Conservation (phyloP, 2,888 invertebrate genomes). For the Napeogenes sylphis region DNA sequence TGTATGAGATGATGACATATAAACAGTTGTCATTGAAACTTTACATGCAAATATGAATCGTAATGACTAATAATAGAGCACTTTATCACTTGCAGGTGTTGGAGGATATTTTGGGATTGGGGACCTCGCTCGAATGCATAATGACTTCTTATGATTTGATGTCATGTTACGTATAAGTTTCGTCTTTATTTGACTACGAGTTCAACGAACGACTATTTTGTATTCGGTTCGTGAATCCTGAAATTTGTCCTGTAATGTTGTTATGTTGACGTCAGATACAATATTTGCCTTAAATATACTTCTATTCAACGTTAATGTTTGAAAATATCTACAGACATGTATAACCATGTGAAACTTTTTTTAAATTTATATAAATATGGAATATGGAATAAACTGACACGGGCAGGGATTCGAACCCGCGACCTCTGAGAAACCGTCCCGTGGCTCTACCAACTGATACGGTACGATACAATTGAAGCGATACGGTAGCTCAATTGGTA, state of each 20-base stretch:
- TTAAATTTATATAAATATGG: no score
- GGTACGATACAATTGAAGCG: no score
- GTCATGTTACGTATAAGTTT: conserved; percentile 68
- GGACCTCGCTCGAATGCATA: conserved; percentile 67
- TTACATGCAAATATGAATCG: conserved; percentile 35
- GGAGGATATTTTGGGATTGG: conserved; percentile 64
- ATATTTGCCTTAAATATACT: no score
- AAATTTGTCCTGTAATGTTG: conserved; percentile 25
- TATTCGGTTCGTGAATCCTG: conserved; percentile 38
- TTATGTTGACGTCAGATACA: no score
- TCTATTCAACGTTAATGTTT: no score
- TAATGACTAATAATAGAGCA: conserved; percentile 29
- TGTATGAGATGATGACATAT: conserved; percentile 45
- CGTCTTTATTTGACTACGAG: conserved; percentile 59
- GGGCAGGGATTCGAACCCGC: no score
- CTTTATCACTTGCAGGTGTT: conserved; percentile 30
- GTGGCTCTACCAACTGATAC: no score
- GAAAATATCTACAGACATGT: no score
- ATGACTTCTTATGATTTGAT: conserved; percentile 76
- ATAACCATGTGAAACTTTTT: no score
- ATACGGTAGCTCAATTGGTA: no score
- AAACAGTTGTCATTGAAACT: conserved; percentile 57
- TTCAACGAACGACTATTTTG: conserved; percentile 43
- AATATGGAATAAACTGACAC: no score
- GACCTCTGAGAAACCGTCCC: no score